Percentiles rank a stretch among this genome's conserved stretches.
phyloP scores from a whole-genome alignment of 35 echinoderm and acorn worm species.

The Apostichopus parvimensis region DNA sequence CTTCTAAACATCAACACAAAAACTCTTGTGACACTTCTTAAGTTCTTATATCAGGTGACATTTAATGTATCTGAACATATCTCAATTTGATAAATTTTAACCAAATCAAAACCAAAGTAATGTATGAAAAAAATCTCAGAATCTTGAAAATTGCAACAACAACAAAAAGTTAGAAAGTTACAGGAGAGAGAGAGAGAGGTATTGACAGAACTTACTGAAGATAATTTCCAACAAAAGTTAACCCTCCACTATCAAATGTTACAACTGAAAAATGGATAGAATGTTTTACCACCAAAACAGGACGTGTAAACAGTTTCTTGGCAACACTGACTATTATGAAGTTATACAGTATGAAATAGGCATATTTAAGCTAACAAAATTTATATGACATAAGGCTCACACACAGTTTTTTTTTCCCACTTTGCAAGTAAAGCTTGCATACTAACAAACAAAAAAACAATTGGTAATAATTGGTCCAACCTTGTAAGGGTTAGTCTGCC shows the following conservation, averaged over 20 bases:
- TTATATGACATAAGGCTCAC: not conserved
- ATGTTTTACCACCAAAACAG: not conserved
- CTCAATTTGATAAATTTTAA: not conserved
- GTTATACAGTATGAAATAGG: not conserved
- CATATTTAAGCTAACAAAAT: not conserved
- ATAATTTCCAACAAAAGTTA: not conserved
- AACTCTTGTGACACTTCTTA: not conserved
- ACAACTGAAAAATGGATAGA: not conserved
- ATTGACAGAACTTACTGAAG: not conserved
- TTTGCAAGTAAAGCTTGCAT: too few species aligned
- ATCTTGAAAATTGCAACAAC: not conserved
- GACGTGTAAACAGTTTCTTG: not conserved
- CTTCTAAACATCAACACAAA: conserved; percentile 4
- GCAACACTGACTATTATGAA: not conserved
- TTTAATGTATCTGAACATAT: not conserved
- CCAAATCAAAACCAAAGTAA: not conserved
- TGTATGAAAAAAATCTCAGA: not conserved
- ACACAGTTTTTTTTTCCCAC: not conserved
- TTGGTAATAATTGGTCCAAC: too few species aligned
- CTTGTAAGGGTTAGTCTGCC: too few species aligned
- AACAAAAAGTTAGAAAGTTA: not conserved
- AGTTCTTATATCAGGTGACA: not conserved
- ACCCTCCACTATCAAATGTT: not conserved
- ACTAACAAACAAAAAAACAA: too few species aligned
- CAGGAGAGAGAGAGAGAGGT: not conserved